Base-by-base conservation (phyloP, 2,888 invertebrate genomes). In the Apamea anceps region DNA sequence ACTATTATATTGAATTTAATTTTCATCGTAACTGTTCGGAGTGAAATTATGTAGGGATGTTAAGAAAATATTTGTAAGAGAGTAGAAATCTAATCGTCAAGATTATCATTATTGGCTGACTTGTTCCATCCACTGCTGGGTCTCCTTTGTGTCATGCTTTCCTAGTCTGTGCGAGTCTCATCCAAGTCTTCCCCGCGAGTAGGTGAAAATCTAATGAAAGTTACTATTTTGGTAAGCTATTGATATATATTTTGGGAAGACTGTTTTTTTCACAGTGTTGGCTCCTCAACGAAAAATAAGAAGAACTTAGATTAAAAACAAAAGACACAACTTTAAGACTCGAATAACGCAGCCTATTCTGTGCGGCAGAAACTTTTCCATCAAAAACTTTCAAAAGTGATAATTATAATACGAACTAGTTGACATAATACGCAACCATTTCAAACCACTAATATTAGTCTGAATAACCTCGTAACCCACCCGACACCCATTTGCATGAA, bases 1-100 rank as follows among this genome's bases (percentile, higher is more conserved):
- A 78, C 87, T 72, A 72, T 87, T 84, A 77, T 72, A 71, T 65
- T 78, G 68, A 86, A 82, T 86, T 82, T 65, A 87, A 85, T 88
- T 85, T 74, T 81, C 67, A 76, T 75, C 62, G 83, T 42, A 32
- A 72, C 37, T 42, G 48, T 21, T 37, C 7, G 6, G 48, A 28
- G 21, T 10, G 21, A 51, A 70, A 54, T 66, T 71, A 37, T 37
- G 8, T 28, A 18, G 5, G 5, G 7, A 45, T 13, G 10, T 1
- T 63, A 60, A n/a, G 60, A 32, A 67, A 51, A 37, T 71, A 66
- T 71, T 28, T 18, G 10, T 51, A 21, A 60, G 25, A 28, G 28
- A 8, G 8, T 42, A 21, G 32, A 77, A 28, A 13, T n/a, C 6
- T 60, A 25, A 10, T 25, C 15, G 8, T 18, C 28, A 62, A 7